Evolutionary conservation across 2,888 invertebrate species (phyloP).

Genomic region (Linnaemya tessellans): DNA sequence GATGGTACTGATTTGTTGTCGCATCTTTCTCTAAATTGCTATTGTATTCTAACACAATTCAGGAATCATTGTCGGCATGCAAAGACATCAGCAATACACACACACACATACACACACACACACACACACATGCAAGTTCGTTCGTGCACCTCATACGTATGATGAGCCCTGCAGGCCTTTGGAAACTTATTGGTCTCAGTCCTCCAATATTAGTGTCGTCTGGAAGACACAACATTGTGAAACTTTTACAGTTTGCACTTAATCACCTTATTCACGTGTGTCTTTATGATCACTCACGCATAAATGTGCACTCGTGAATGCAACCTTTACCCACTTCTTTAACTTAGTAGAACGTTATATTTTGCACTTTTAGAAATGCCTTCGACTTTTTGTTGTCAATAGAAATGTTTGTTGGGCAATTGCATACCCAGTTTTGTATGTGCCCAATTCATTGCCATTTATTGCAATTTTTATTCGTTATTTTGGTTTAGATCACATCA

Average conservation of each 20-base stretch:
- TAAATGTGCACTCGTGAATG: no score
- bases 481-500: slow-evolving; percentile 65
- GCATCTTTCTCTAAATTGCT: slow-evolving; percentile 68
- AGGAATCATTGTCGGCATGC: slow-evolving; percentile 40
- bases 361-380: no score
- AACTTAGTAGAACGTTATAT: no score
- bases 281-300: no score
- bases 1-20: slow-evolving; percentile 66
- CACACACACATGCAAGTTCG: not conserved
- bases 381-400: not conserved
- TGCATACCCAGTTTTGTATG: slow-evolving; percentile 16
- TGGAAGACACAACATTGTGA: no score
- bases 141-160: not conserved
- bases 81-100: not conserved
- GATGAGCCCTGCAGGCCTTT: not conserved
- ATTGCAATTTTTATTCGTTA: slow-evolving; percentile 35
- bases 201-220: no score
- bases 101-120: not conserved
- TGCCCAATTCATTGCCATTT: slow-evolving; percentile 51
- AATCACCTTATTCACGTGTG: no score
- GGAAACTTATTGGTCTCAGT: not conserved
- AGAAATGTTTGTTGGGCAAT: not conserved
- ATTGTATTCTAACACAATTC: slow-evolving; percentile 63
- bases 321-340: no score
- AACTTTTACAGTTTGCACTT: no score